Conservation (phyloP, 2,888 invertebrate genomes). For the Hofmannophila pseudospretella region DNA sequence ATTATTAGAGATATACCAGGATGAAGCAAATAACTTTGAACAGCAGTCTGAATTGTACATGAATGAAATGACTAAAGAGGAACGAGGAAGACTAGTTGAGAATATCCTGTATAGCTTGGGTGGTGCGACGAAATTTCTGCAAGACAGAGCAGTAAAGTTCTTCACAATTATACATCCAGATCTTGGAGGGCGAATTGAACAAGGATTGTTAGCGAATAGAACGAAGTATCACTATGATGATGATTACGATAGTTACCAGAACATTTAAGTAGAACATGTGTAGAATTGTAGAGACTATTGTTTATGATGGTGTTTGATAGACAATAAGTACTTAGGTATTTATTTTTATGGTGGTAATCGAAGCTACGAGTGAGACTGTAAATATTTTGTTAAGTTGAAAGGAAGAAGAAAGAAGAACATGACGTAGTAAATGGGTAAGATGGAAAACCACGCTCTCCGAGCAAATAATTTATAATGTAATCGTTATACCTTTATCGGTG, state of each 20-base stretch:
- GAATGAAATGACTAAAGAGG: conserved; percentile 84
- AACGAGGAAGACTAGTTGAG: conserved; percentile 81
- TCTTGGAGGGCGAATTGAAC: conserved; percentile 79
- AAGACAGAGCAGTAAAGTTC: conserved; percentile 82
- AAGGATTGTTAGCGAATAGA: conserved; percentile 33
- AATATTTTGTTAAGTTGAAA: too few relatives aligned
- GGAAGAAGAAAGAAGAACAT: too few relatives aligned
- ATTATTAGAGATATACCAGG: conserved; percentile 74
- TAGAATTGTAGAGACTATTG: too few relatives aligned
- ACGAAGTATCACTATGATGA: conserved; percentile 30
- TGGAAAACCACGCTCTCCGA: too few relatives aligned
- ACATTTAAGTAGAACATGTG: neutral
- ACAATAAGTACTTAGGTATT: too few relatives aligned
- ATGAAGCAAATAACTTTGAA: conserved; percentile 87
- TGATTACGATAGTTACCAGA: conserved; percentile 8
- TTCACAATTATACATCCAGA: conserved; percentile 88
- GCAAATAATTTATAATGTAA: too few relatives aligned
- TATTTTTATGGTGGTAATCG: conserved; percentile 86
- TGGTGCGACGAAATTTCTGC: conserved; percentile 79
- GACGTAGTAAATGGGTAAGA: too few relatives aligned
- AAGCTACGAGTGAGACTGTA: too few relatives aligned
- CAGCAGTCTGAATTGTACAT: conserved; percentile 88
- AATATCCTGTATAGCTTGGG: conserved; percentile 87
- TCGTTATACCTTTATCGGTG: too few relatives aligned
- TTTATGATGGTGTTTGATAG: conserved; percentile 81